These are phyloP conservation scores for Drosophila nr. perissopoda DNA, from an alignment of 2,888 invertebrate species.

Conservation along the genomic window DNA sequence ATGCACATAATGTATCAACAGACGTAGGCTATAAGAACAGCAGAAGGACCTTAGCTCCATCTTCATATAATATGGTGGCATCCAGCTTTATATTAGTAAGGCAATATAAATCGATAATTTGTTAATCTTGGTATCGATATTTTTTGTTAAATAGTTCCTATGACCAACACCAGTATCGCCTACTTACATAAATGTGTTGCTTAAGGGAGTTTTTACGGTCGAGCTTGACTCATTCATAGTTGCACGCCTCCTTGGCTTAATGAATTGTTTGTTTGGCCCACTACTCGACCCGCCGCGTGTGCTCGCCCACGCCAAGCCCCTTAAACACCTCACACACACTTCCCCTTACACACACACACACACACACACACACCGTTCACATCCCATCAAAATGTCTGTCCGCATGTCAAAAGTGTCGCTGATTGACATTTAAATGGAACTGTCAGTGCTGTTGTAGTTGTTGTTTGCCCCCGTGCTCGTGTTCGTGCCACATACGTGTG, in stretches of 20 bases:
- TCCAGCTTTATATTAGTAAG: not conserved
- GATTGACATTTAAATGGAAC: conserved; percentile 78
- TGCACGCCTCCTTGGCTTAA: not conserved
- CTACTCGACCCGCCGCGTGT: not conserved
- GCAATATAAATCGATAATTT: not conserved
- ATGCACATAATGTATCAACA: not conserved
- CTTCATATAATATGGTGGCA: not conserved
- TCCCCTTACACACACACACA: conserved; percentile 2
- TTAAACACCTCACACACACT: conserved; percentile 1
- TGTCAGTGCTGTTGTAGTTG: conserved; percentile 57
- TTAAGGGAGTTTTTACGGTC: not conserved
- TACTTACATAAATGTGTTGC: not conserved
- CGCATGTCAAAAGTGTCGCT: conserved; percentile 61
- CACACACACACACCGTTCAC: conserved; percentile 1
- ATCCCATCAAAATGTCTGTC: conserved; percentile 37
- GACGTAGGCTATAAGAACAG: not conserved
- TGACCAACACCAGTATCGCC: not conserved
- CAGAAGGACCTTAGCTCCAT: not conserved
- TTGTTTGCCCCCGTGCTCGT: conserved; percentile 35
- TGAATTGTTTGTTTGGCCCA: conserved; percentile 17
- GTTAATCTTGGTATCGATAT: not conserved
- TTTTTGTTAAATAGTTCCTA: not conserved
- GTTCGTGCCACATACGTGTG: conserved; percentile 54
- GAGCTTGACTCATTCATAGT: not conserved
- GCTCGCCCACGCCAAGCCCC: conserved; percentile 7